A percentile compares a stretch with the other conserved stretches of the same genome.
phyloP scores from a whole-genome alignment of 2,113 vertebrate species.

The Petrocephalus microphthalmus region DNA sequence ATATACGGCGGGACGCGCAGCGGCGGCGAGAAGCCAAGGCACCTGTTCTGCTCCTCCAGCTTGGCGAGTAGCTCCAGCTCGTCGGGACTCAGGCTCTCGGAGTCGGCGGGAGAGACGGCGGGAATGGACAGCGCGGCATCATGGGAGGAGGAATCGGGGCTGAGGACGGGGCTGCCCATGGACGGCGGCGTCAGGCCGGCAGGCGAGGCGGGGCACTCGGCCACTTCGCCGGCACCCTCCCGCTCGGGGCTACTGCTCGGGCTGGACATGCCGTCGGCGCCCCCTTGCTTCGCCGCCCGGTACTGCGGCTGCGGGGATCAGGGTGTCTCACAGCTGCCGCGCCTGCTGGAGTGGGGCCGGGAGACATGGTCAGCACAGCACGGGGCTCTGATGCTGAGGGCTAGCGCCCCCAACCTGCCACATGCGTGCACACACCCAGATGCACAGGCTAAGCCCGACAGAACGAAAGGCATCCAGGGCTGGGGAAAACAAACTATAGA shows the following conservation, averaged over 20 bases:
- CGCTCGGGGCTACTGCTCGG: constrained; percentile 60
- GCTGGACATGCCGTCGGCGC: constrained; percentile 51
- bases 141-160: constrained; percentile 86
- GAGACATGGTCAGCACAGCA: not conserved
- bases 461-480: not conserved
- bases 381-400: not conserved
- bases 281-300: not conserved
- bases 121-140: constrained; percentile 68
- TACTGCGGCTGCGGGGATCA: constrained; percentile 7
- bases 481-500: not conserved
- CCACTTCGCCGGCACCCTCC: constrained; percentile 39
- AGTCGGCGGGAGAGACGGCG: constrained; percentile 79
- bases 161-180: constrained; percentile 79
- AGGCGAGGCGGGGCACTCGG: constrained; percentile 60
- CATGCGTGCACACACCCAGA: not conserved
- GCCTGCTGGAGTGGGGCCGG: not conserved
- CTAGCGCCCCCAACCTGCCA: no score
- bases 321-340: constrained; percentile 7
- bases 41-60: constrained; percentile 94
- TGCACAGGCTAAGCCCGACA: not conserved
- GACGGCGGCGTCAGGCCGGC: constrained; percentile 51
- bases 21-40: constrained; percentile 6
- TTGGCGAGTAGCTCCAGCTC: constrained; percentile 91
- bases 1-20: not conserved
- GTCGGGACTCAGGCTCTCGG: constrained; percentile 87